Conservation (phyloP, 2,888 invertebrate genomes). For the Creontiades dilutus region DNA sequence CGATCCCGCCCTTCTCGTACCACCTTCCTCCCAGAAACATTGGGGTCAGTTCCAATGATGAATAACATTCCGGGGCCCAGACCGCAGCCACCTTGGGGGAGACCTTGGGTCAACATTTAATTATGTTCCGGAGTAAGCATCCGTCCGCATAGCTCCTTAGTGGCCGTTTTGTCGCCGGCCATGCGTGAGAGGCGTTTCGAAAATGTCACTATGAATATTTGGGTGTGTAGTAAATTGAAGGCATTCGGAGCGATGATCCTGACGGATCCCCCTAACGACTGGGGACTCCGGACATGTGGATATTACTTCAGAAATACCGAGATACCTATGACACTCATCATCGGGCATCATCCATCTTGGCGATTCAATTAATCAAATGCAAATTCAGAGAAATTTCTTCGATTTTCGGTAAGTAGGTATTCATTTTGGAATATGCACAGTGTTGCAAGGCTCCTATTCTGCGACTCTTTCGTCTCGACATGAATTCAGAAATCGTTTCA, state of each 20-base stretch:
- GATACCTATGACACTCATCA: neutral
- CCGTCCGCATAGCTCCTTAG: conserved; percentile 18
- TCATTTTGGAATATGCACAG: too few relatives aligned
- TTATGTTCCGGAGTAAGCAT: conserved; percentile 46
- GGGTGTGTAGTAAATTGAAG: neutral
- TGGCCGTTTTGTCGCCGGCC: neutral
- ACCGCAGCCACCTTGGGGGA: conserved; percentile 50
- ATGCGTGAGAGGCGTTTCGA: neutral
- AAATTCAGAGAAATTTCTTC: too few relatives aligned
- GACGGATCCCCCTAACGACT: conserved; percentile 8
- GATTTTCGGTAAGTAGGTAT: too few relatives aligned
- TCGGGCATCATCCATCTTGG: neutral
- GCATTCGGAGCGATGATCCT: neutral
- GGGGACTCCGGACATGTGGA: neutral
- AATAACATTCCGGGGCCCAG: conserved; percentile 33
- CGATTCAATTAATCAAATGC: neutral
- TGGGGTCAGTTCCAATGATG: conserved; percentile 48
- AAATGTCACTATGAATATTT: conserved; percentile 32
- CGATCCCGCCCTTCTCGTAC: neutral
- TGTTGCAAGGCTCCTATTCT: too few relatives aligned
- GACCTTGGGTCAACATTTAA: conserved; percentile 63
- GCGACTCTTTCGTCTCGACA: too few relatives aligned
- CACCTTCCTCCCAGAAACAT: neutral
- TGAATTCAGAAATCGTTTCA: too few relatives aligned
- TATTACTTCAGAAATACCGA: neutral